phyloP scores from a whole-genome alignment of 2,888 invertebrate genomes.

The Rhingia rostrata region DNA sequence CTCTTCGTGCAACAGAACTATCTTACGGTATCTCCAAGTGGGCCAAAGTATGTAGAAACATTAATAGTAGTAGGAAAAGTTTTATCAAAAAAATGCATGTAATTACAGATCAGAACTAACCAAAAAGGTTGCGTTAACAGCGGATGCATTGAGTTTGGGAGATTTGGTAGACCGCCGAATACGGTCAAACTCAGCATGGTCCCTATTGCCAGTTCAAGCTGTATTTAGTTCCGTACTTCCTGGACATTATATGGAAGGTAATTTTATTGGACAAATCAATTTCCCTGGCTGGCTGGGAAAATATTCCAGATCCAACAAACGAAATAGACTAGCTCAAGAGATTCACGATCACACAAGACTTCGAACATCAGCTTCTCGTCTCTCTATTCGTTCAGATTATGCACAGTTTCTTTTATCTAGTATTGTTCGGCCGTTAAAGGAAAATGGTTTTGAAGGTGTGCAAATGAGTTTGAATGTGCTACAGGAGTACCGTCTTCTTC shows the following conservation, averaged over 20 bases:
- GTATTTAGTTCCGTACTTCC: slow-evolving; percentile 96
- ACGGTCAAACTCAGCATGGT: slow-evolving; percentile 92
- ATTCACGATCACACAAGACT: slow-evolving; percentile 93
- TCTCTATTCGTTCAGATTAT: slow-evolving; percentile 94
- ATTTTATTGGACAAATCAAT: slow-evolving; percentile 90
- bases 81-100: slow-evolving; percentile 6
- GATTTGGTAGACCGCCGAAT: slow-evolving; percentile 93
- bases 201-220: slow-evolving; percentile 92
- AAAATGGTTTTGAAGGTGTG: slow-evolving; percentile 89
- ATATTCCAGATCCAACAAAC: slow-evolving; percentile 93
- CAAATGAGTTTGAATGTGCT: slow-evolving; percentile 88
- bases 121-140: slow-evolving; percentile 89
- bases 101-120: slow-evolving; percentile 84
- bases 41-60: slow-evolving; percentile 85
- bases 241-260: slow-evolving; percentile 92
- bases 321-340: slow-evolving; percentile 91
- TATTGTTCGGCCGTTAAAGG: slow-evolving; percentile 90
- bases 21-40: slow-evolving; percentile 89
- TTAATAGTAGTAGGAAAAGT: slow-evolving; percentile 5
- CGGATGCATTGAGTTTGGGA: slow-evolving; percentile 93
- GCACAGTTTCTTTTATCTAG: slow-evolving; percentile 89
- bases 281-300: slow-evolving; percentile 99
- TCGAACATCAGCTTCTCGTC: slow-evolving; percentile 91
- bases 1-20: slow-evolving; percentile 99
- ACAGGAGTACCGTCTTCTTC: slow-evolving; percentile 92